Percentiles rank a stretch among this genome's conserved stretches.
Conservation (phyloP, 2,888 invertebrate species). For the Drosophila suboccidentalis region DNA sequence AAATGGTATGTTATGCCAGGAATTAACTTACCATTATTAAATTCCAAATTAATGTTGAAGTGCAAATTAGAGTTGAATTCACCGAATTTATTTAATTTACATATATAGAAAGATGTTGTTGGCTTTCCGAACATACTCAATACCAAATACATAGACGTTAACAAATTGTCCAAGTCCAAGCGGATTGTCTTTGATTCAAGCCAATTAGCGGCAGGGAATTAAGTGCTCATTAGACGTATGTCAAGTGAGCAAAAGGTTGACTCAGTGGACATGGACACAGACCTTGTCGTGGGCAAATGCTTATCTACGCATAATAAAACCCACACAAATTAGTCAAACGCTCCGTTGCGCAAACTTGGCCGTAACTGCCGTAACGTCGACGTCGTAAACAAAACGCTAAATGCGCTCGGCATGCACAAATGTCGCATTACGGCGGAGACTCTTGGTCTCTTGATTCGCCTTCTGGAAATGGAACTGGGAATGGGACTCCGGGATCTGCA, state of each 20-base stretch:
- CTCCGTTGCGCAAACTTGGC: constrained; percentile 40
- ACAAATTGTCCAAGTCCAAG: neutral
- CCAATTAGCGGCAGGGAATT: constrained; percentile 71
- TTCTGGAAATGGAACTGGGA: neutral
- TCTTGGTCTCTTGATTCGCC: neutral
- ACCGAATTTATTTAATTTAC: neutral
- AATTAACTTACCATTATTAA: constrained; percentile 54
- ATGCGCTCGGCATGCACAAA: constrained; percentile 74
- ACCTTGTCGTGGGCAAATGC: constrained; percentile 22
- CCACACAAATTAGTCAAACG: constrained; percentile 68
- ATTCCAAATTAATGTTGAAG: constrained; percentile 49
- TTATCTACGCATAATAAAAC: constrained; percentile 68
- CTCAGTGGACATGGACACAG: neutral
- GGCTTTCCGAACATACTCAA: neutral
- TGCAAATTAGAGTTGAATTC: constrained; percentile 24
- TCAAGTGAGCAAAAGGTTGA: constrained; percentile 19
- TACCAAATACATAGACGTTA: neutral
- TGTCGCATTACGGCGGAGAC: constrained; percentile 28
- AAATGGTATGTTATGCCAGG: constrained; percentile 12
- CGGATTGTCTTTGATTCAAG: constrained; percentile 26
- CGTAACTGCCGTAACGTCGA: constrained; percentile 12
- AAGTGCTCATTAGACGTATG: constrained; percentile 68
- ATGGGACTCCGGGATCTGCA: constrained; percentile 16
- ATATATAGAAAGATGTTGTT: neutral
- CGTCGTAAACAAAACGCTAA: constrained; percentile 76